These are phyloP conservation scores for Macheiramphus alcinus DNA, from an alignment of 2,113 vertebrate genomes.

Conservation along the genomic window DNA sequence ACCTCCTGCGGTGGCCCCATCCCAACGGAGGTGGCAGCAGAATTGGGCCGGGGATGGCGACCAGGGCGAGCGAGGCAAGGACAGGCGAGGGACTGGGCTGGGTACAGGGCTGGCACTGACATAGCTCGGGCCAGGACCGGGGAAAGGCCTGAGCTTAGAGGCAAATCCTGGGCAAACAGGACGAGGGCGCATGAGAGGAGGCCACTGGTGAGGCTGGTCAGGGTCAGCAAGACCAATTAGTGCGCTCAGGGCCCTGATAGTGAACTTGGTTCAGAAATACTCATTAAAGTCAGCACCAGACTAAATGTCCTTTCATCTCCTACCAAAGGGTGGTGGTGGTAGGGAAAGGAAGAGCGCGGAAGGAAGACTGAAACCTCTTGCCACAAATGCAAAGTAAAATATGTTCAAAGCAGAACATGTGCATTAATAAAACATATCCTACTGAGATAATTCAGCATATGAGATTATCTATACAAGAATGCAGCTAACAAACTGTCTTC, in stretches of 20 bases:
- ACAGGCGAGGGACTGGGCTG: background rate
- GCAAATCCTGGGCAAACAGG: background rate
- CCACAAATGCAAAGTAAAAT: background rate
- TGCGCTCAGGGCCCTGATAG: background rate
- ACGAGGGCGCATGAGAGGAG: rapidly evolving
- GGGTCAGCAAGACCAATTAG: background rate
- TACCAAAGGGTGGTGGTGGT: background rate
- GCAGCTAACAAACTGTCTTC: background rate
- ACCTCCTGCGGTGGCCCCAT: background rate
- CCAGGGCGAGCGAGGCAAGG: background rate
- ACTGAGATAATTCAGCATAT: background rate
- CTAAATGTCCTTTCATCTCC: background rate
- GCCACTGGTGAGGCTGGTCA: background rate
- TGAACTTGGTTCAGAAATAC: background rate
- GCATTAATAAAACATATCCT: conserved; percentile 10
- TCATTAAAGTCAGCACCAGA: background rate
- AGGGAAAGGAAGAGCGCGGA: background rate
- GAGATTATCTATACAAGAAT: background rate
- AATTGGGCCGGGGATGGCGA: background rate
- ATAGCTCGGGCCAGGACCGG: background rate
- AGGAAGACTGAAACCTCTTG: background rate
- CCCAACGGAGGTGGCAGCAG: background rate
- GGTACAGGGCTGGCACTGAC: background rate
- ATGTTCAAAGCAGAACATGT: background rate
- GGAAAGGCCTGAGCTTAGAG: background rate